Percentiles rank a stretch among this genome's conserved stretches.
Conservation (phyloP, 1,140 invertebrate genomes). For the Idris sp. region DNA sequence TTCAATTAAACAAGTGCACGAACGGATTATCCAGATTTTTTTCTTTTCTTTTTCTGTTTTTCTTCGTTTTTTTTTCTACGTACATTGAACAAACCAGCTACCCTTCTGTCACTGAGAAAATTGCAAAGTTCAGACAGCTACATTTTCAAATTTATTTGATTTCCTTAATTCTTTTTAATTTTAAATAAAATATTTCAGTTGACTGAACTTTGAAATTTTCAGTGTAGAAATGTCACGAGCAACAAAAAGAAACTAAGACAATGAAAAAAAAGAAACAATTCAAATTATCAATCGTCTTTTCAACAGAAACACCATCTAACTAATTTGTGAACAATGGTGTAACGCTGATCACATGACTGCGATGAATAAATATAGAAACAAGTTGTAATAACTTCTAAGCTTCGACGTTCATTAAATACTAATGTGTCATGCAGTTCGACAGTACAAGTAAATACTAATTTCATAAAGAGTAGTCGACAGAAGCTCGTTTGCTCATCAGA, state of each 20-base stretch:
- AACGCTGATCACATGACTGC: constrained; percentile 47
- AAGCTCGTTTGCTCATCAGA: constrained; percentile 55
- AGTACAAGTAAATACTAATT: constrained; percentile 61
- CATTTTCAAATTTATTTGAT: too few relatives aligned
- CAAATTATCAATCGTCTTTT: too few relatives aligned
- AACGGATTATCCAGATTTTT: constrained; percentile 36
- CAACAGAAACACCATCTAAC: too few relatives aligned
- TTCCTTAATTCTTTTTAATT: too few relatives aligned
- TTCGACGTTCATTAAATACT: constrained; percentile 59
- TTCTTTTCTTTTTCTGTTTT: neutral
- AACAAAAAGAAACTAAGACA: constrained; percentile 14
- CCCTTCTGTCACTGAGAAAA: too few relatives aligned
- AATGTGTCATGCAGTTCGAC: constrained; percentile 58
- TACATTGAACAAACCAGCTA: constrained; percentile 43
- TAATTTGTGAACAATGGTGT: constrained; percentile 28
- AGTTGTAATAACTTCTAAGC: constrained; percentile 53
- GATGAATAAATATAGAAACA: constrained; percentile 45
- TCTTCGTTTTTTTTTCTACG: constrained; percentile 13
- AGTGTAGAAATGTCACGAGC: constrained; percentile 28
- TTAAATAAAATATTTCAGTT: too few relatives aligned
- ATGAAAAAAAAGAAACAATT: constrained; percentile 21
- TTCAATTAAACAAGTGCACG: constrained; percentile 41
- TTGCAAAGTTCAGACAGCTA: too few relatives aligned
- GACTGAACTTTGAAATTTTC: too few relatives aligned
- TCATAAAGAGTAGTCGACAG: constrained; percentile 62